These are phyloP conservation scores for Sakesphorus luctuosus DNA, from an alignment of 2,113 vertebrate species.

Conservation along the genomic window DNA sequence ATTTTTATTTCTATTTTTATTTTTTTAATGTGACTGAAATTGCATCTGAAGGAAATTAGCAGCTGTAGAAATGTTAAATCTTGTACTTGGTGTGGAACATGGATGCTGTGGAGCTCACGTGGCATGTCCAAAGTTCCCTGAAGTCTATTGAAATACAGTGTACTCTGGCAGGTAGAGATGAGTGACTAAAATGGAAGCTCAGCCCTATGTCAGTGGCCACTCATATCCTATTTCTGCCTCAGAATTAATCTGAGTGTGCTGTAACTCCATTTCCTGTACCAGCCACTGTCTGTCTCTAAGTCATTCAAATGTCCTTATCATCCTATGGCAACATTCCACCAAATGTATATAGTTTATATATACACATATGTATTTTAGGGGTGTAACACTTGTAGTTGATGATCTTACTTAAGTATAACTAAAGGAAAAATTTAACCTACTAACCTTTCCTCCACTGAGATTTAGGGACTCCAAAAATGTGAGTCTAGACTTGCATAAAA, in stretches of 20 bases:
- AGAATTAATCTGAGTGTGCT: background rate
- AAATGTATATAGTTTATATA: background rate
- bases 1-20: background rate
- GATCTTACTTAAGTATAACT: background rate
- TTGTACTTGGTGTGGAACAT: background rate
- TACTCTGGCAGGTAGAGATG: background rate
- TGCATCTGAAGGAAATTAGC: background rate
- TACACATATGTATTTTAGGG: background rate
- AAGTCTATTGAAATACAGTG: background rate
- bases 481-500: background rate
- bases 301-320: background rate
- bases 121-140: background rate
- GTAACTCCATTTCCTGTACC: background rate
- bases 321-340: background rate
- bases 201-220: background rate
- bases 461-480: background rate
- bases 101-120: background rate
- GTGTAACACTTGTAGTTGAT: background rate
- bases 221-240: background rate
- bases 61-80: background rate
- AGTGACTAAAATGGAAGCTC: background rate
- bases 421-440: constrained; percentile 26
- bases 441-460: background rate
- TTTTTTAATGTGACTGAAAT: background rate
- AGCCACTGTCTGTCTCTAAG: background rate